phyloP scores from a whole-genome alignment of 1,140 invertebrate genomes.

The Plodia interpunctella region DNA sequence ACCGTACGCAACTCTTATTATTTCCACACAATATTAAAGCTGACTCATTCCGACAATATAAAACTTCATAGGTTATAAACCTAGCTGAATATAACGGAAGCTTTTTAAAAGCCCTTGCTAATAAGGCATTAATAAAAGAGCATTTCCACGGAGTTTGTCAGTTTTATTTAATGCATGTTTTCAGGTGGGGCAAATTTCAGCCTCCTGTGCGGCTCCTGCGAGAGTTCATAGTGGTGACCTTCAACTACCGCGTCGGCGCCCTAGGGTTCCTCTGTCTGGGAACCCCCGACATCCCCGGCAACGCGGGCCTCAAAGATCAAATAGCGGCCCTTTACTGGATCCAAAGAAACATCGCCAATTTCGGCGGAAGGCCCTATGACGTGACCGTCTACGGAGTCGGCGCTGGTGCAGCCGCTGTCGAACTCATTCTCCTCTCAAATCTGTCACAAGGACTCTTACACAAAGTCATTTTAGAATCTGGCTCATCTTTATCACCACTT shows the following conservation, averaged over 20 bases:
- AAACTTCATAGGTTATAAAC: no score
- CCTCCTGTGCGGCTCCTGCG: conserved; percentile 35
- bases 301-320: conserved; percentile 87
- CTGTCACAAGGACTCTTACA: conserved; percentile 40
- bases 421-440: conserved; percentile 46
- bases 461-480: conserved; percentile 55
- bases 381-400: conserved; percentile 84
- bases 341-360: conserved; percentile 82
- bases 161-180: neutral
- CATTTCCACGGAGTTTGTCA: no score
- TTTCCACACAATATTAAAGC: no score
- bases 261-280: conserved; percentile 82
- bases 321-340: conserved; percentile 85
- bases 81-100: no score
- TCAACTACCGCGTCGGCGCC: conserved; percentile 77
- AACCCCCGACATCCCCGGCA: conserved; percentile 80
- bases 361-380: conserved; percentile 81
- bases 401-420: conserved; percentile 72
- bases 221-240: conserved; percentile 42
- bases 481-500: conserved; percentile 49
- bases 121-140: no score
- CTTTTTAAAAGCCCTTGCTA: no score
- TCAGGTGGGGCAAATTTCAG: conserved; percentile 50
- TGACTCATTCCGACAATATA: no score
- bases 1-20: no score